phyloP scores from a whole-genome alignment of 1,140 invertebrate species.

The Saccostrea glomerata region DNA sequence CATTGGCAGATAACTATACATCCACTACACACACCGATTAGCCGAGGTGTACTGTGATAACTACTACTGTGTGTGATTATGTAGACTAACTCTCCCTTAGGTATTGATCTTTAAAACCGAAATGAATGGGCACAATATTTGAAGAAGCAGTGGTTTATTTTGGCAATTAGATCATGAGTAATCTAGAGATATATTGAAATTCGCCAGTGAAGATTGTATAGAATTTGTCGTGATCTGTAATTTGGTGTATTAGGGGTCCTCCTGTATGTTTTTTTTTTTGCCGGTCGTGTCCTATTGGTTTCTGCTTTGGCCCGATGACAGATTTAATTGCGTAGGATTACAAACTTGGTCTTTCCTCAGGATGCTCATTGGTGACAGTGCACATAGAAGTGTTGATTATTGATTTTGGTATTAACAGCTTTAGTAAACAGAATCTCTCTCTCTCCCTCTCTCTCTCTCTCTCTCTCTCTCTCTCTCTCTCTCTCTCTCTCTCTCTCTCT shows the following conservation, averaged over 20 bases:
- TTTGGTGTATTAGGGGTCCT: not conserved
- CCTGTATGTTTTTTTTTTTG: not conserved
- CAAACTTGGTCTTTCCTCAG: not conserved
- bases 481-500: too few relatives aligned
- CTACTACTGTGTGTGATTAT: too few relatives aligned
- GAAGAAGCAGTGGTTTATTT: not conserved
- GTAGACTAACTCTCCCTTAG: not conserved
- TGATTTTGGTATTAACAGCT: constrained; percentile 11
- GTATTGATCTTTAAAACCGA: not conserved
- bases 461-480: not conserved
- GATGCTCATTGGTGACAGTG: not conserved
- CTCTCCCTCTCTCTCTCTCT: not conserved
- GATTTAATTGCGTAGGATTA: not conserved
- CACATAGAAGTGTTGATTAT: not conserved
- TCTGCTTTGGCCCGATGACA: not conserved
- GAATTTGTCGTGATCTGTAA: not conserved
- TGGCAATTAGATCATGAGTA: not conserved
- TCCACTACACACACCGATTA: too few relatives aligned
- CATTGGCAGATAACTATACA: too few relatives aligned
- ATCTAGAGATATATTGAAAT: not conserved
- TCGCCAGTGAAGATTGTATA: not conserved
- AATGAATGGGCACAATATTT: not conserved
- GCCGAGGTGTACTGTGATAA: too few relatives aligned
- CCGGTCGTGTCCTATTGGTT: not conserved
- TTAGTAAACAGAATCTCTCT: not conserved